Percentiles rank a stretch among this genome's conserved stretches.
These are phyloP conservation scores for Lathamus discolor DNA, from an alignment of 2,113 vertebrate genomes.

Conservation along the genomic window DNA sequence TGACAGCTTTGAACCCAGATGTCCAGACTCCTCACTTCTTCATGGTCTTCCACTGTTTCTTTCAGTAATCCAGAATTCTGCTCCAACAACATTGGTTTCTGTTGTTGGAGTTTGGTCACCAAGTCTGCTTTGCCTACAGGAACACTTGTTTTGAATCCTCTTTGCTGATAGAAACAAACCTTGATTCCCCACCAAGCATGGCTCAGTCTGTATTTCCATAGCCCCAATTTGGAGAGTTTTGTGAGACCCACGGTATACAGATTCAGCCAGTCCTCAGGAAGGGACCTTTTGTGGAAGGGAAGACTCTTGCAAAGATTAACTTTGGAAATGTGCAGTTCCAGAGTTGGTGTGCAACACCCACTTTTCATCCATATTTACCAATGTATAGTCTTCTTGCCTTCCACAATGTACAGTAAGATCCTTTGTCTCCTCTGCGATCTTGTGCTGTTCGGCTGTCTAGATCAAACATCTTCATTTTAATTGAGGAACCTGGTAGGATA, in stretches of 20 bases:
- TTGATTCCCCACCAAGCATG: not conserved
- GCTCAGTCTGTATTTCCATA: not conserved
- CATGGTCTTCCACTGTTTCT: not conserved
- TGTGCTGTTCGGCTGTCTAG: not conserved
- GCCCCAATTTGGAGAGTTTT: not conserved
- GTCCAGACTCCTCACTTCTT: not conserved
- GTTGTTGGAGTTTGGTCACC: not conserved
- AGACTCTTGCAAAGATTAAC: not conserved
- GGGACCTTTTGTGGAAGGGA: not conserved
- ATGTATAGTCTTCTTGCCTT: not conserved
- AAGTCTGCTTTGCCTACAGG: not conserved
- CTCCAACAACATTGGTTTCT: not conserved
- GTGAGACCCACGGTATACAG: not conserved
- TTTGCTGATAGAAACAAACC: not conserved
- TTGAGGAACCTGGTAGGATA: not conserved
- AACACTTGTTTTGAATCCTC: not conserved
- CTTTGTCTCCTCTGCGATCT: not conserved
- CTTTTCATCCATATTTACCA: not conserved
- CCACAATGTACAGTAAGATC: not conserved
- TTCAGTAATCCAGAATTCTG: not conserved
- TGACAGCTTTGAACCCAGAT: not conserved
- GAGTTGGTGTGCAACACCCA: not conserved
- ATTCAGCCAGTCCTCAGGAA: not conserved
- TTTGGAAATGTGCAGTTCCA: not conserved
- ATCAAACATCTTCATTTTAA: not conserved